These are phyloP conservation scores for Arbacia lixula DNA, from an alignment of 53 echinoderm and acorn worm species.

Conservation along the genomic window DNA sequence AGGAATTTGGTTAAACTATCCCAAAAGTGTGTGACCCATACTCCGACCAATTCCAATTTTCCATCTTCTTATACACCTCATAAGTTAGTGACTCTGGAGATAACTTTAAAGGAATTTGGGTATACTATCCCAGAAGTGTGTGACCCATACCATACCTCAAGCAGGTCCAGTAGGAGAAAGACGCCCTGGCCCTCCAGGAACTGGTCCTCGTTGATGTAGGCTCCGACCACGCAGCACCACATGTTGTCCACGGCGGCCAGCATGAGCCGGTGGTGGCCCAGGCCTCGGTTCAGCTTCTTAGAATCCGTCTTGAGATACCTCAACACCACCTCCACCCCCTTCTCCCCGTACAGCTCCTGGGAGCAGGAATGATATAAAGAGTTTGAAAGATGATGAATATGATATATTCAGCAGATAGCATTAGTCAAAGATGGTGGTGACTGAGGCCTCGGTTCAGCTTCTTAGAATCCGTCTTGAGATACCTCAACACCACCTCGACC, in stretches of 20 bases:
- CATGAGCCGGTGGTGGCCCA: constrained; percentile 94
- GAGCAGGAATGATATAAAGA: too few relatives aligned
- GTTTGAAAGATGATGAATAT: too few relatives aligned
- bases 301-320: constrained; percentile 81
- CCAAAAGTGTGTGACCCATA: too few relatives aligned
- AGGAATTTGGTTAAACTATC: too few relatives aligned
- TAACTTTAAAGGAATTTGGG: too few relatives aligned
- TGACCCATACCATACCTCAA: too few relatives aligned
- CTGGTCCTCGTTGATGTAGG: constrained; percentile 86
- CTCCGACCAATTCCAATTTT: too few relatives aligned
- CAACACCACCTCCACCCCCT: constrained; percentile 85
- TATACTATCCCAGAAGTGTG: too few relatives aligned
- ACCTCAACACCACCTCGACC: not conserved
- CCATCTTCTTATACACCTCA: too few relatives aligned
- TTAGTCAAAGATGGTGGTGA: too few relatives aligned
- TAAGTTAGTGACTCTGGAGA: too few relatives aligned
- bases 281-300: constrained; percentile 83
- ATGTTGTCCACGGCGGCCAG: constrained; percentile 85
- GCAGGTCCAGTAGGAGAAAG: constrained; percentile 79
- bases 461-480: too few relatives aligned
- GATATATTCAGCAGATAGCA: not conserved
- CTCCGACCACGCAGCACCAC: constrained; percentile 90
- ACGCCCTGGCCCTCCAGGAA: constrained; percentile 90
- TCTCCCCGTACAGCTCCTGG: constrained; percentile 85
- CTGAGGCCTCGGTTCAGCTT: not conserved